Evolutionary conservation across 2,797 vertebrate genomes (phyloP).

Genomic region (Notoglanidium macrostoma): DNA sequence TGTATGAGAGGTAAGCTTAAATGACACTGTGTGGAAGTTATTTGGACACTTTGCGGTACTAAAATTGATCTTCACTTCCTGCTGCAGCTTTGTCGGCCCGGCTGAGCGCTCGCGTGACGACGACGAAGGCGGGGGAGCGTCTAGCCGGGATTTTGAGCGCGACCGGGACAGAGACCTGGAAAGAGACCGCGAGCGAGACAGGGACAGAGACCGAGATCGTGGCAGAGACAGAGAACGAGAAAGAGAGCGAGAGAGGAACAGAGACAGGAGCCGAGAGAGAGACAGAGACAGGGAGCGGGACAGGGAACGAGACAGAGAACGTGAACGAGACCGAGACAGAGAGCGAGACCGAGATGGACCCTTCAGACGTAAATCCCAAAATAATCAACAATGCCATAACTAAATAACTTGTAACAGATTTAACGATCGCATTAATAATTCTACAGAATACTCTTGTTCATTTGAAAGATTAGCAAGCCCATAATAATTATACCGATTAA

Average conservation of each 20-base stretch:
- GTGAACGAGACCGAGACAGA: constrained; percentile 54
- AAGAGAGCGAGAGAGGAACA: constrained; percentile 57
- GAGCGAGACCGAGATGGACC: constrained; percentile 69
- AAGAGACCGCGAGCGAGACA: constrained; percentile 61
- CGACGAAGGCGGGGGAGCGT: constrained; percentile 54
- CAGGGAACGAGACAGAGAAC: constrained; percentile 63
- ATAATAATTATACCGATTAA: not conserved
- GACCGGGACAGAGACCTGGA: constrained; percentile 60
- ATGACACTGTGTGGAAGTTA: not conserved
- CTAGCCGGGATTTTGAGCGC: constrained; percentile 34
- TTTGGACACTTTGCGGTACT: not conserved
- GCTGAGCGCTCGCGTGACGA: constrained; percentile 82
- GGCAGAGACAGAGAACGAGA: constrained; percentile 65
- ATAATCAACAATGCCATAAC: not conserved
- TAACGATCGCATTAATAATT: not conserved
- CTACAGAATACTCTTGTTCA: not conserved
- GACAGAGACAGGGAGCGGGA: constrained; percentile 69
- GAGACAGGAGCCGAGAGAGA: constrained; percentile 40
- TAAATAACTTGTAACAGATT: not conserved
- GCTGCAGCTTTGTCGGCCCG: constrained; percentile 83
- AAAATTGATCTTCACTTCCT: not conserved
- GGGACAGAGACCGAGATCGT: constrained; percentile 60
- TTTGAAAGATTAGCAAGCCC: not conserved
- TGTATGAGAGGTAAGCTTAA: constrained; percentile 86
- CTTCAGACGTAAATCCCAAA: constrained; percentile 73